Evolutionary conservation across 2,113 vertebrate species (phyloP).

Genomic region (Ahaetulla prasina): DNA sequence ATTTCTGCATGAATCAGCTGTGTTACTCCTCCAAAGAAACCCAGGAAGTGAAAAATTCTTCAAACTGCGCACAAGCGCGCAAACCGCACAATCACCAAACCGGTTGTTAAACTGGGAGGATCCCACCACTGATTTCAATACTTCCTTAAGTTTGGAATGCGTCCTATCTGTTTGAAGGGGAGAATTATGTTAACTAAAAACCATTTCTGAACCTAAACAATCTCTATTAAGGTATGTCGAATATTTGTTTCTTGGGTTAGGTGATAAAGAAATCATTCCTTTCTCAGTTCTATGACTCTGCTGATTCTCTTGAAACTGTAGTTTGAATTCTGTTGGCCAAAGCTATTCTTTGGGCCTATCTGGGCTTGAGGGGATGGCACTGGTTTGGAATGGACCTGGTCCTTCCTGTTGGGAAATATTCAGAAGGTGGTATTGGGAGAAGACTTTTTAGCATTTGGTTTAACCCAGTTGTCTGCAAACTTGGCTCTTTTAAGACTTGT

Average conservation of each 20-base stretch:
- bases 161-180: background rate
- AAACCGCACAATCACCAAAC: too few relatives aligned
- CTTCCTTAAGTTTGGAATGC: too few relatives aligned
- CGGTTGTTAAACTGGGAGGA: too few relatives aligned
- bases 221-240: background rate
- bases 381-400: background rate
- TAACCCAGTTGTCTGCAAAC: too few relatives aligned
- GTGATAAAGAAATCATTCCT: background rate
- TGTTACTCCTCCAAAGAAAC: too few relatives aligned
- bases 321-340: background rate
- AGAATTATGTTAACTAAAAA: background rate
- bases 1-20: too few relatives aligned
- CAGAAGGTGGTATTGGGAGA: background rate
- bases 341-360: background rate
- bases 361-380: background rate
- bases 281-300: background rate
- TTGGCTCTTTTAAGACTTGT: too few relatives aligned
- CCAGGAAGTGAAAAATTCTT: too few relatives aligned
- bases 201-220: background rate
- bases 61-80: too few relatives aligned
- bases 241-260: background rate
- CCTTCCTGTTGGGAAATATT: background rate
- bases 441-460: background rate
- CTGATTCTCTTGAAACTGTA: background rate
- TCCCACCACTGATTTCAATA: too few relatives aligned